Evolutionary conservation across 2,797 vertebrate species (phyloP), one percentile per base, ranked within the genome.

Genomic region (Schizopygopsis malacanthus): DNA sequence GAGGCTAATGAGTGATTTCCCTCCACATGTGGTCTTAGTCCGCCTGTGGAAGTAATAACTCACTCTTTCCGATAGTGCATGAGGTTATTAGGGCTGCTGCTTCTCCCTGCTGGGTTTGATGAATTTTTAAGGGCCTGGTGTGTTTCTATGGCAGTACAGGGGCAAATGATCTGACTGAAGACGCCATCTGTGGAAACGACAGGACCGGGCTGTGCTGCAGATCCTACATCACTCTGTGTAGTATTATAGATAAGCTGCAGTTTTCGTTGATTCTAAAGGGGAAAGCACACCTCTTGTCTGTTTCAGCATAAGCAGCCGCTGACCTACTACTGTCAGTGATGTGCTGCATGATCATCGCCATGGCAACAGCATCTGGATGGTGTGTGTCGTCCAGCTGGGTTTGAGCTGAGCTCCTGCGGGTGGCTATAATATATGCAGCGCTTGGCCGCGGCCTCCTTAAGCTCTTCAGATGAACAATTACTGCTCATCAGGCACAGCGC

Each of bases 241-340:
- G 50, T 22, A 43, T 84, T 84, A 33, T 22, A 28, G 50, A 79
- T 56, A n/a, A 79, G 50, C 83, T 79, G 65, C 25, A 11, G 65
- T 39, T 84, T 67, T 83, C 2, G 18, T 77, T 18, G 82, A 54
- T 54, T 65, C 28, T n/a, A 10, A 54, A 80, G 75, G 22, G 75
- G 37, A 70, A 10, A n/a, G 25, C n/a, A n/a, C 59, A 59, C 39
- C 25, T 20, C 41, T 16, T 12, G 6, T 79, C 76, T 85, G 13
- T 71, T 69, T 71, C 65, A 45, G 65, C n/a, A 2, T n/a, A 33
- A 59, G 65, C 83, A 71, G 39, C 47, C 25, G 6, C 52, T 85
- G 86, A 87, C 86, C 78, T 85, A 87, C 86, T 81, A 63, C 71
- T 85, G 86, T 75, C 82, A 33, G 28, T 33, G 82, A 87, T 67